Percentiles rank a stretch among this genome's conserved stretches.
phyloP scores from a whole-genome alignment of 2,888 invertebrate genomes.

The Trachelus iudaicus region DNA sequence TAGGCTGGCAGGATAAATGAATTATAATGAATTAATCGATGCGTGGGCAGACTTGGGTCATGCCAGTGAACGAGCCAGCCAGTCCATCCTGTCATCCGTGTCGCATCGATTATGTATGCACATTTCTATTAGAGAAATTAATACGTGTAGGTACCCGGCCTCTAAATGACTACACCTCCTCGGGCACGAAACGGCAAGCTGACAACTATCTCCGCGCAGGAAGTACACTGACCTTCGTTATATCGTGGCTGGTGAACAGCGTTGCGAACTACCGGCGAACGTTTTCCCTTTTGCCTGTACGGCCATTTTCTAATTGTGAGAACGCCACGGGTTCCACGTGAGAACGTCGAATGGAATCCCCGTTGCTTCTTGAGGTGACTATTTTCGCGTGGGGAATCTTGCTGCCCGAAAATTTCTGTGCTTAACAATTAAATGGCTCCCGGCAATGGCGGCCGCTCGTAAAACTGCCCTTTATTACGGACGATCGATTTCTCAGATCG shows the following conservation, averaged over 20 bases:
- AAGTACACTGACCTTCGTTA: conserved; percentile 5
- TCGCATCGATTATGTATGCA: conserved; percentile 21
- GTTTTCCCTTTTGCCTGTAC: too few species aligned
- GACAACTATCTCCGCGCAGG: not conserved
- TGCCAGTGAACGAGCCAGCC: conserved; percentile 10
- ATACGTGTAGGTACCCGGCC: conserved; percentile 21
- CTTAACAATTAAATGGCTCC: too few species aligned
- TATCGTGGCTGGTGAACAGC: too few species aligned
- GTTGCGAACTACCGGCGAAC: not conserved
- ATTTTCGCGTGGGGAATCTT: too few species aligned
- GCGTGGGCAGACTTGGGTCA: conserved; percentile 14
- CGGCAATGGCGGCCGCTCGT: too few species aligned
- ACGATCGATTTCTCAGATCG: too few species aligned
- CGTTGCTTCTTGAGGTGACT: too few species aligned
- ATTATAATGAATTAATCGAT: conserved; percentile 1
- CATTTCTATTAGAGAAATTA: conserved; percentile 23
- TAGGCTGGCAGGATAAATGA: conserved; percentile 3
- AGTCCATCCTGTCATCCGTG: conserved; percentile 17
- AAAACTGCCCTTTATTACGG: too few species aligned
- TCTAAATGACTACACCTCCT: conserved; percentile 12
- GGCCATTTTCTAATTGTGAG: too few species aligned
- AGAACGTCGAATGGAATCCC: too few species aligned
- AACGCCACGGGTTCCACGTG: too few species aligned
- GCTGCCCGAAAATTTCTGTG: too few species aligned
- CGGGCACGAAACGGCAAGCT: not conserved